A percentile compares a stretch with the other conserved stretches of the same genome.
These are phyloP conservation scores for Galemys pyrenaicus DNA, from an alignment of 2,113 vertebrate species.

Conservation along the genomic window DNA sequence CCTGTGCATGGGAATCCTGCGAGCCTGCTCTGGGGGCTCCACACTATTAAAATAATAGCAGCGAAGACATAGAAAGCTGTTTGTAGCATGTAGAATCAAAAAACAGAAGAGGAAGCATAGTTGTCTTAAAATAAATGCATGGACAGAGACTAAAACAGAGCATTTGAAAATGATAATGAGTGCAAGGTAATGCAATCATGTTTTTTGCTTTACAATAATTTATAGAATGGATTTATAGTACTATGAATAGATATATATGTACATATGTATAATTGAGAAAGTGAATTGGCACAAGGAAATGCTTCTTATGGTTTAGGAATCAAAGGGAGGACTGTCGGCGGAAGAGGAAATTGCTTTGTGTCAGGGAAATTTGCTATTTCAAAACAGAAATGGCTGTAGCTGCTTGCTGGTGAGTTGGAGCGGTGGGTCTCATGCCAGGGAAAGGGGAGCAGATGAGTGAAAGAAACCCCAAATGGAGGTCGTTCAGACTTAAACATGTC, in stretches of 20 bases:
- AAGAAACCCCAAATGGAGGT: not conserved
- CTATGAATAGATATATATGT: not conserved
- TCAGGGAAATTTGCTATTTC: constrained; percentile 38
- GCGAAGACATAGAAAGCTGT: not conserved
- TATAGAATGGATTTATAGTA: not conserved
- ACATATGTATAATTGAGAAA: not conserved
- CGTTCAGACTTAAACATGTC: not conserved
- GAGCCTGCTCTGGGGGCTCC: not conserved
- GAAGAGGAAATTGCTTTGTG: constrained; percentile 40
- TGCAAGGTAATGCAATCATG: not conserved
- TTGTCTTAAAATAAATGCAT: not conserved
- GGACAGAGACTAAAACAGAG: not conserved
- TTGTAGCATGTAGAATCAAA: not conserved
- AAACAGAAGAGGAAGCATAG: not conserved
- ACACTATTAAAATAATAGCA: not conserved
- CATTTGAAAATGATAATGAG: constrained; percentile 9
- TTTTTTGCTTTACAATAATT: constrained; percentile 31
- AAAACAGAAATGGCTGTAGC: not conserved
- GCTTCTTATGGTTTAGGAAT: constrained; percentile 50
- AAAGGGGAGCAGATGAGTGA: not conserved
- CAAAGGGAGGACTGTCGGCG: constrained; percentile 26
- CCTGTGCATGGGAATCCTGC: not conserved
- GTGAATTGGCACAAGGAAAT: constrained; percentile 27
- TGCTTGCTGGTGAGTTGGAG: not conserved
- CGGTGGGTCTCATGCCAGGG: not conserved